Conservation (phyloP, 2,113 vertebrate species). For the Silurus glanis region DNA sequence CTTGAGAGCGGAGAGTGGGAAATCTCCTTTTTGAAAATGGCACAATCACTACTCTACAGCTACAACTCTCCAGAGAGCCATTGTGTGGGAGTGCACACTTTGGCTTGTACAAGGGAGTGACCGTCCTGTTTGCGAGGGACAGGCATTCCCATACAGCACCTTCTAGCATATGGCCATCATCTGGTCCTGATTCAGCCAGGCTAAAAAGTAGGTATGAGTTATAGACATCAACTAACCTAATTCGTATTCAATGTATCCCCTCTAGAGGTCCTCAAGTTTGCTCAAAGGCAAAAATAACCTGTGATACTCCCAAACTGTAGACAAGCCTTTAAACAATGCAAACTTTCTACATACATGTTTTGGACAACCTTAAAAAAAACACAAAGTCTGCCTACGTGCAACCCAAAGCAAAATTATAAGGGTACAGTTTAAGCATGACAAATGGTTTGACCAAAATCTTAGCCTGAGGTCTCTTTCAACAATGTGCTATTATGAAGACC, state of each 20-base stretch:
- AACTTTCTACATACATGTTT: not conserved
- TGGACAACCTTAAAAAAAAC: not conserved
- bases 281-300: not conserved
- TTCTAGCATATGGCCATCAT: constrained; percentile 8
- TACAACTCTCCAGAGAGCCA: constrained; percentile 40
- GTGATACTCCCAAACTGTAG: not conserved
- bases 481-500: constrained; percentile 70
- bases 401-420: constrained; percentile 3
- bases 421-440: constrained; percentile 15
- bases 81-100: constrained; percentile 54
- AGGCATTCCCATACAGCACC: constrained; percentile 46
- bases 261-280: not conserved
- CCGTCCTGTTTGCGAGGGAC: constrained; percentile 46
- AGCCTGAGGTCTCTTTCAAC: constrained; percentile 51
- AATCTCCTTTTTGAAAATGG: constrained; percentile 51
- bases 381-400: constrained; percentile 17
- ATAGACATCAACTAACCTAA: constrained; percentile 17
- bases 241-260: not conserved
- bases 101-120: constrained; percentile 45
- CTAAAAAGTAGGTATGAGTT: constrained; percentile 33
- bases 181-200: not conserved
- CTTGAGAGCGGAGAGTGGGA: constrained; percentile 49
- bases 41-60: constrained; percentile 36
- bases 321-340: not conserved
- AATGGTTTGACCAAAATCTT: constrained; percentile 9